Conservation (phyloP, 2,888 invertebrate genomes). For the Agrotis clavis region DNA sequence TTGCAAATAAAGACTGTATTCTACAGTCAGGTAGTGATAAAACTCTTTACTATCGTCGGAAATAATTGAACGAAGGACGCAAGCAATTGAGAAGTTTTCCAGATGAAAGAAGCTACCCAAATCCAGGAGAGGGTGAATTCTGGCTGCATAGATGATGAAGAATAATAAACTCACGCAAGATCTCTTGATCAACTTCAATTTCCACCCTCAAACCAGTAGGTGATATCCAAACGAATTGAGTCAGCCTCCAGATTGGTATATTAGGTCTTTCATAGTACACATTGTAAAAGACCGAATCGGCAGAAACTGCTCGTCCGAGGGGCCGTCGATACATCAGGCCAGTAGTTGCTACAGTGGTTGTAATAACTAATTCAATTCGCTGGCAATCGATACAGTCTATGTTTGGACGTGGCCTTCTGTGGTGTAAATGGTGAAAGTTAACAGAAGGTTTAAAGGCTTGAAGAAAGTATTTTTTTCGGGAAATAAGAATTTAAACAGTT, state of each 20-base stretch:
- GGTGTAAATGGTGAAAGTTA: not conserved
- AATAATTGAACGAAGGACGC: not conserved
- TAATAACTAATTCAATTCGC: slow-evolving; percentile 63
- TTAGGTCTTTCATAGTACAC: slow-evolving; percentile 7
- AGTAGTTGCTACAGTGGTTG: slow-evolving; percentile 14
- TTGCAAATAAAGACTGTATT: too few species aligned
- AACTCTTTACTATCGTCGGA: not conserved
- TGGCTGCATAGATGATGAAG: not conserved
- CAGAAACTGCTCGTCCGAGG: not conserved
- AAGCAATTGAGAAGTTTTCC: not conserved
- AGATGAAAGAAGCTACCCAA: not conserved
- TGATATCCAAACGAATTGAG: not conserved
- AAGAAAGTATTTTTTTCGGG: too few species aligned
- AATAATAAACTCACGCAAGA: slow-evolving; percentile 37
- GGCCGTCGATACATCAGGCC: slow-evolving; percentile 39
- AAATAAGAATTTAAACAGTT: too few species aligned
- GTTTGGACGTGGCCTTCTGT: slow-evolving; percentile 44
- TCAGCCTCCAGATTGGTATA: slow-evolving; percentile 3
- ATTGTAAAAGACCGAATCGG: slow-evolving; percentile 13
- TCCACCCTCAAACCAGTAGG: not conserved
- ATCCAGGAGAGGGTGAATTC: too few species aligned
- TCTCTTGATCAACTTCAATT: slow-evolving; percentile 2
- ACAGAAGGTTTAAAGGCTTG: slow-evolving; percentile 24
- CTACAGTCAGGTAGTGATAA: not conserved
- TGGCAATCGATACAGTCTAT: slow-evolving; percentile 59